phyloP scores from a whole-genome alignment of 1,140 invertebrate genomes.

The Saccostrea echinata region DNA sequence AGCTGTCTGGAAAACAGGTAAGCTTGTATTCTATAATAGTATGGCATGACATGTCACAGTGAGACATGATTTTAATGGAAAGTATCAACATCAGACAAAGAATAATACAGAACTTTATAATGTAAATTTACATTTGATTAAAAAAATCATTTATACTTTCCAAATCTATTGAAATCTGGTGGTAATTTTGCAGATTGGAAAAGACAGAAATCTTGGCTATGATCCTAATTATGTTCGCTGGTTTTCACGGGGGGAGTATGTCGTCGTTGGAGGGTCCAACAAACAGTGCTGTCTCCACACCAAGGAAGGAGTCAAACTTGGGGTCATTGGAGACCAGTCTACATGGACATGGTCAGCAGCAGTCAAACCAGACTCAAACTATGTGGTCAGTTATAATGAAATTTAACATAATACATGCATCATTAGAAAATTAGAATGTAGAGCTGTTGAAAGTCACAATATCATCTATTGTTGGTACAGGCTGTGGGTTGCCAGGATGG shows the following conservation, averaged over 20 bases:
- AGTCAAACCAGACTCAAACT: conserved; percentile 86
- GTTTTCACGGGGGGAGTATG: conserved; percentile 89
- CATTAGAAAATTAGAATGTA: no score
- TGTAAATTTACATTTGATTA: no score
- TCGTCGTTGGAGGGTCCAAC: conserved; percentile 91
- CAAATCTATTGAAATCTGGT: background rate
- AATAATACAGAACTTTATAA: background rate
- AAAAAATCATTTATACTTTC: no score
- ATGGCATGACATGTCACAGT: no score
- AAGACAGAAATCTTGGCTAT: conserved; percentile 89
- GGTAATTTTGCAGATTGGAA: conserved; percentile 82
- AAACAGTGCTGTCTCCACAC: conserved; percentile 89
- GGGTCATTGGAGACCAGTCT: conserved; percentile 86
- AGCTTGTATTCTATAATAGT: conserved; percentile 18
- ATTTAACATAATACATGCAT: no score
- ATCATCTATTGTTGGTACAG: conserved; percentile 78
- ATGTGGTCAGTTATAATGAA: background rate
- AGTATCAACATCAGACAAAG: no score
- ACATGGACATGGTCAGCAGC: conserved; percentile 94
- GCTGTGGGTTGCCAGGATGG: conserved; percentile 97
- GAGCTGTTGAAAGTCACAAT: no score
- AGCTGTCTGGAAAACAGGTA: conserved; percentile 90
- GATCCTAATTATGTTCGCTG: conserved; percentile 90
- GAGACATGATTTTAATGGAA: no score
- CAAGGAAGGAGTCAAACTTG: conserved; percentile 90